These are phyloP conservation scores for Odobenus rosmarus DNA, from an alignment of 2,113 vertebrate genomes.

Conservation along the genomic window DNA sequence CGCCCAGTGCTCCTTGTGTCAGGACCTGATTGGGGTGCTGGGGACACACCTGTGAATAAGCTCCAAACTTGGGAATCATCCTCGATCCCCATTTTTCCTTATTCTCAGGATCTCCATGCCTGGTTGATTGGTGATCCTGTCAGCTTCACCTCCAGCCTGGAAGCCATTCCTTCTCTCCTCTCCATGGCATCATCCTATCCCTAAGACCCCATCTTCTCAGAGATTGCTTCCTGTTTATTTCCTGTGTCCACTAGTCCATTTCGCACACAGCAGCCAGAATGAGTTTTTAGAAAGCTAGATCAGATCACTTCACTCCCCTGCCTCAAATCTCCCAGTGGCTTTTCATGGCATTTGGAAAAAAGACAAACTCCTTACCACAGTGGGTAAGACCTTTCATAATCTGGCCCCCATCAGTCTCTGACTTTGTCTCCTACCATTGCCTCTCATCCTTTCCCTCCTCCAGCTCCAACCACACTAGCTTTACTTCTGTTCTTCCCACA, in stretches of 20 bases:
- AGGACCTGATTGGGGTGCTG: not conserved
- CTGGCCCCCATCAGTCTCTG: not conserved
- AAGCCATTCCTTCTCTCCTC: not conserved
- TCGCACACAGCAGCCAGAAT: not conserved
- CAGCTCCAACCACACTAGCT: not conserved
- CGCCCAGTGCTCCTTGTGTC: not conserved
- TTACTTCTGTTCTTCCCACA: not conserved
- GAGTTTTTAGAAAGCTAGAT: not conserved
- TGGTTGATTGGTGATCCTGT: not conserved
- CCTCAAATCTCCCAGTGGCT: not conserved
- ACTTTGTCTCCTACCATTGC: not conserved
- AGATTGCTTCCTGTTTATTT: fast-evolving
- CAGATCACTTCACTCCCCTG: not conserved
- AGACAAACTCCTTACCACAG: not conserved
- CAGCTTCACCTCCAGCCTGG: not conserved
- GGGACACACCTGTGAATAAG: not conserved
- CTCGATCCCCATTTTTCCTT: not conserved
- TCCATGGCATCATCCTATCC: not conserved
- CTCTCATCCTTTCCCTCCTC: not conserved
- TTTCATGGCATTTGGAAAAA: not conserved
- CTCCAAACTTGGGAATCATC: not conserved
- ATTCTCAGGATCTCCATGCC: not conserved
- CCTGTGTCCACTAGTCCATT: not conserved
- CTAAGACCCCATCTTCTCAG: not conserved
- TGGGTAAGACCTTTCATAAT: not conserved